Evolutionary conservation across 92 coral and sea anemone species (phyloP), one percentile per base, ranked within the genome.

Genomic region (Diadumene lineata): DNA sequence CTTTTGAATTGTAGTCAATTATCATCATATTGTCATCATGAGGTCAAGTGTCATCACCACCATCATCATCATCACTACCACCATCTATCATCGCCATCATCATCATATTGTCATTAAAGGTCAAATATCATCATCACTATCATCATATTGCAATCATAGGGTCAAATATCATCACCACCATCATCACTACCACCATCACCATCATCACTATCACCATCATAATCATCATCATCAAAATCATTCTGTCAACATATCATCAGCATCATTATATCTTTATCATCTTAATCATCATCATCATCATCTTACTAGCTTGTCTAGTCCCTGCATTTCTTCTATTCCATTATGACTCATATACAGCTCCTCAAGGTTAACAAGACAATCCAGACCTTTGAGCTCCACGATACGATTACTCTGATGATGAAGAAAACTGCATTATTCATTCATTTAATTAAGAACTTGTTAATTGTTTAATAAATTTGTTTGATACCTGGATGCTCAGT

Each of bases 281-380:
- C 2, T 9, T 53, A 3, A 53, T 53, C 24, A 53, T 53, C 60
- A 3, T 16, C 60, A 53, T 21, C 60, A 53, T 53, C 19, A 2
- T 29, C 96, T 80, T 65, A 92, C 99, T 94, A 92, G 67, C 22
- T 86, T 89, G 3, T 96, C 99, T 15, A 96, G 88, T 16, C 99
- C 97, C 74, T 89, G 87, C 28, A 92, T 96, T 60, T 87, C 96
- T 55, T 90, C 84, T 55, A 96, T 96, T 0, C 99, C 99, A 82
- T 96, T 96, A 82, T 96, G 89, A 76, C 99, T 96, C 77, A 96
- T 96, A 43, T 96, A 96, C 13, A 96, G 74, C 66, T 96, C 99
- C 63, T 96, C 97, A 38, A 96, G 78, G 74, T 74, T 86, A 23
- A 84, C 82, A 79, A 96, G 66, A 38, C 85, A 26, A 17, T 89